These are phyloP conservation scores for Cyclina sinensis DNA, from an alignment of 1,140 invertebrate genomes.

Conservation along the genomic window DNA sequence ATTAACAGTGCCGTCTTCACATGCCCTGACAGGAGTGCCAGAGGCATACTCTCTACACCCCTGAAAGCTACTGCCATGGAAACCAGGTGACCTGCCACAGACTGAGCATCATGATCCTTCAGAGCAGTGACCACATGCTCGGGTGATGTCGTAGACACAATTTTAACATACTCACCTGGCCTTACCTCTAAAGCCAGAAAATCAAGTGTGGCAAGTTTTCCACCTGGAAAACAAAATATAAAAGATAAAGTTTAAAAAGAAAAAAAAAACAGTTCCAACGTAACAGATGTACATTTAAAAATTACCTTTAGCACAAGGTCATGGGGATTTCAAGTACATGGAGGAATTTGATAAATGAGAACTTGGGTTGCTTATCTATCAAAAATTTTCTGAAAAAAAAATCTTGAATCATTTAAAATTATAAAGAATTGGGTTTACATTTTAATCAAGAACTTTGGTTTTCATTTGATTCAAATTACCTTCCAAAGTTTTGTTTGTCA, in stretches of 20 bases:
- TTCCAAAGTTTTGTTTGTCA: slow-evolving; percentile 50
- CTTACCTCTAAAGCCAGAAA: slow-evolving; percentile 81
- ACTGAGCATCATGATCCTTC: slow-evolving; percentile 60
- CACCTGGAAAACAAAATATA: slow-evolving; percentile 76
- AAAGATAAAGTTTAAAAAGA: too few species aligned
- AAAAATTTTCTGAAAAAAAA: too few species aligned
- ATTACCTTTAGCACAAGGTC: too few species aligned
- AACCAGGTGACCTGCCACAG: slow-evolving; percentile 81
- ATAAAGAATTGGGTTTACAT: too few species aligned
- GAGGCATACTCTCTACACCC: slow-evolving; percentile 79
- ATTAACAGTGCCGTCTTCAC: slow-evolving; percentile 78
- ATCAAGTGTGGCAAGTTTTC: slow-evolving; percentile 76
- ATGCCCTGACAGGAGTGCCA: slow-evolving; percentile 82
- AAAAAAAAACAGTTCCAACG: too few species aligned
- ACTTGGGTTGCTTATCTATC: too few species aligned
- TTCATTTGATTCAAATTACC: slow-evolving; percentile 15
- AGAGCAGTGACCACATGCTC: slow-evolving; percentile 77
- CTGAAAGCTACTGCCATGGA: slow-evolving; percentile 81
- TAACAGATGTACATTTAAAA: too few species aligned
- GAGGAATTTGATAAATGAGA: too few species aligned
- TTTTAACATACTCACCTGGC: slow-evolving; percentile 81
- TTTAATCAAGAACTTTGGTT: too few species aligned
- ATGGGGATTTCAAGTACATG: too few species aligned
- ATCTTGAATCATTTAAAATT: too few species aligned
- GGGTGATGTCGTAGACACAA: slow-evolving; percentile 76